These are phyloP conservation scores for Apaloderma vittatum DNA, from an alignment of 2,113 vertebrate species.

Conservation along the genomic window DNA sequence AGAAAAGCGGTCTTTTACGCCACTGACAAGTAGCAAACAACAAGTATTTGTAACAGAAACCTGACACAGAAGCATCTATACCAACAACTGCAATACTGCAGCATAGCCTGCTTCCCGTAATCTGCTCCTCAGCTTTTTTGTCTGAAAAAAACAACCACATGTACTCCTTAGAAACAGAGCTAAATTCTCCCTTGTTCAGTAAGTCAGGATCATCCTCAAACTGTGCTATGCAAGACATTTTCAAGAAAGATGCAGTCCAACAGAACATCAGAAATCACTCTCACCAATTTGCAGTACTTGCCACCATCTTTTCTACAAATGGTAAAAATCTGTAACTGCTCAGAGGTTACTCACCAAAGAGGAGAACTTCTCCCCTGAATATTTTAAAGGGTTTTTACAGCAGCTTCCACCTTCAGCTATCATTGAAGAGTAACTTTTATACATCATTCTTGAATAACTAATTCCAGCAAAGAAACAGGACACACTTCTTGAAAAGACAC, in stretches of 20 bases:
- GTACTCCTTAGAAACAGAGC: background rate
- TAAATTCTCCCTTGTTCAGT: background rate
- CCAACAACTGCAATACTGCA: background rate
- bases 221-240: background rate
- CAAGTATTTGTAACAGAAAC: background rate
- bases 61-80: background rate
- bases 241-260: background rate
- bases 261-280: background rate
- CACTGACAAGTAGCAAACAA: background rate
- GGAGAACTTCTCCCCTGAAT: background rate
- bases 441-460: background rate
- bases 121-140: background rate
- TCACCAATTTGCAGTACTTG: background rate
- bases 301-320: background rate
- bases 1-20: background rate
- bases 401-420: background rate
- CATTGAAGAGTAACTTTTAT: background rate
- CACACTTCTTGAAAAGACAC: background rate
- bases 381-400: background rate
- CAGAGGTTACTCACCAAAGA: background rate
- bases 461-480: background rate
- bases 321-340: background rate
- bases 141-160: background rate
- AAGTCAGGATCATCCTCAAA: background rate
- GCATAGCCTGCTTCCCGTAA: background rate